A percentile compares a stretch with the other conserved stretches of the same genome.
phyloP scores from a whole-genome alignment of 1,140 invertebrate species.

The Micrasema minimum region DNA sequence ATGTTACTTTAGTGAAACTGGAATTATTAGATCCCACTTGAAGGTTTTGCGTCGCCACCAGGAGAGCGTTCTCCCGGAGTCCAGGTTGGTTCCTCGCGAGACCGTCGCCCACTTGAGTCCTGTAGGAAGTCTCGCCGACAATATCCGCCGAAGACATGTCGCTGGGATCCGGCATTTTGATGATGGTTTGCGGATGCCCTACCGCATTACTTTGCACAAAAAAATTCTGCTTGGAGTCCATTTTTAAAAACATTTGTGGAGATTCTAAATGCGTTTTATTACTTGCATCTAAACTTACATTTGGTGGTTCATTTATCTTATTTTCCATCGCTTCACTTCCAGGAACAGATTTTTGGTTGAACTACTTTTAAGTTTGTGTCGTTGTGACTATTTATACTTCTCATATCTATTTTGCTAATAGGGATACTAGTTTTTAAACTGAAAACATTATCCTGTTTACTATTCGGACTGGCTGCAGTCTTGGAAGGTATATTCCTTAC shows the following conservation, averaged over 20 bases:
- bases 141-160: neutral
- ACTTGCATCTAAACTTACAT: conserved; percentile 19
- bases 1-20: neutral
- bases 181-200: conserved; percentile 35
- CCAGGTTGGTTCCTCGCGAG: conserved; percentile 6
- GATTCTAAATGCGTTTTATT: conserved; percentile 30
- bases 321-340: conserved; percentile 14
- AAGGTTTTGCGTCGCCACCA: conserved; percentile 17
- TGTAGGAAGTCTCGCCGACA: neutral
- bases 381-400: conserved; percentile 34
- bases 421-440: conserved; percentile 65
- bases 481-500: neutral
- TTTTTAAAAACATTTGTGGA: conserved; percentile 22
- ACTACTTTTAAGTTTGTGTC: conserved; percentile 4
- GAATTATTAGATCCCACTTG: neutral
- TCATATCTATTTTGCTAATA: conserved; percentile 62
- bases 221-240: conserved; percentile 31
- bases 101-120: neutral
- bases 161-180: conserved; percentile 22
- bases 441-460: conserved; percentile 56
- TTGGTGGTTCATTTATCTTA: conserved; percentile 7
- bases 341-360: neutral
- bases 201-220: conserved; percentile 38
- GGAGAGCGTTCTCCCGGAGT: conserved; percentile 1
- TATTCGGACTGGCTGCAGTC: neutral